These are phyloP conservation scores for Junonia oenone DNA, from an alignment of 2,888 invertebrate genomes.

Conservation along the genomic window DNA sequence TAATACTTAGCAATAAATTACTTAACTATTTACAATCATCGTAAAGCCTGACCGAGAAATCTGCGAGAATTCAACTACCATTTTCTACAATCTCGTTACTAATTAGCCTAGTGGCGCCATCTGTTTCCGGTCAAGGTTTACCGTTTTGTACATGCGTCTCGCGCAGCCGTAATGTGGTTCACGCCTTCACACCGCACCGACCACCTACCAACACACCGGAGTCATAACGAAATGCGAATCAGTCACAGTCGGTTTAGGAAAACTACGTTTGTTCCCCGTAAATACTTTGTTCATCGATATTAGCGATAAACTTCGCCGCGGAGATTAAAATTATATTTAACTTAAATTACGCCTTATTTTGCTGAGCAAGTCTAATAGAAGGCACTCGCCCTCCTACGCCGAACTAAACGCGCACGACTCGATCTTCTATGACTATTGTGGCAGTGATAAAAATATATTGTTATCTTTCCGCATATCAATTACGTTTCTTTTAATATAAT, in stretches of 20 bases:
- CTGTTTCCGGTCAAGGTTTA: slow-evolving; percentile 23
- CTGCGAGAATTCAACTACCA: slow-evolving; percentile 32
- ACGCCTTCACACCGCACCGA: slow-evolving; percentile 56
- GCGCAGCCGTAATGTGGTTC: slow-evolving; percentile 67
- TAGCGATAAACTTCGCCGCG: slow-evolving; percentile 10
- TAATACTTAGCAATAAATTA: slow-evolving; percentile 66
- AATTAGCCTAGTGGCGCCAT: slow-evolving; percentile 20
- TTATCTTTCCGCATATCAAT: slow-evolving; percentile 24
- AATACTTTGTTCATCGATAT: slow-evolving; percentile 22
- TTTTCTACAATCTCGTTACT: slow-evolving; percentile 28
- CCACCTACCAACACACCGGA: slow-evolving; percentile 1
- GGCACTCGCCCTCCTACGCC: slow-evolving; percentile 24
- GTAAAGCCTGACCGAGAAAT: slow-evolving; percentile 32
- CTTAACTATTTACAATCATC: slow-evolving; percentile 64
- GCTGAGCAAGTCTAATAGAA: slow-evolving; percentile 42
- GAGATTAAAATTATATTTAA: slow-evolving; percentile 29
- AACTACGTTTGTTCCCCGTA: slow-evolving; percentile 19
- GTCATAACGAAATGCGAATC: slow-evolving; percentile 14
- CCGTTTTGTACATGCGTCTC: slow-evolving; percentile 29
- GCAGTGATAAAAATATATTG: slow-evolving; percentile 74
- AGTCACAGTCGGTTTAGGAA: slow-evolving; percentile 14
- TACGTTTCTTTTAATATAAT: slow-evolving; percentile 38
- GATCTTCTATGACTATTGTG: slow-evolving; percentile 53
- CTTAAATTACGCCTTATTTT: slow-evolving; percentile 33
- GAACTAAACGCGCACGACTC: slow-evolving; percentile 22